Base-by-base conservation (phyloP, 2,888 invertebrate genomes). In the Oscheius onirici region DNA sequence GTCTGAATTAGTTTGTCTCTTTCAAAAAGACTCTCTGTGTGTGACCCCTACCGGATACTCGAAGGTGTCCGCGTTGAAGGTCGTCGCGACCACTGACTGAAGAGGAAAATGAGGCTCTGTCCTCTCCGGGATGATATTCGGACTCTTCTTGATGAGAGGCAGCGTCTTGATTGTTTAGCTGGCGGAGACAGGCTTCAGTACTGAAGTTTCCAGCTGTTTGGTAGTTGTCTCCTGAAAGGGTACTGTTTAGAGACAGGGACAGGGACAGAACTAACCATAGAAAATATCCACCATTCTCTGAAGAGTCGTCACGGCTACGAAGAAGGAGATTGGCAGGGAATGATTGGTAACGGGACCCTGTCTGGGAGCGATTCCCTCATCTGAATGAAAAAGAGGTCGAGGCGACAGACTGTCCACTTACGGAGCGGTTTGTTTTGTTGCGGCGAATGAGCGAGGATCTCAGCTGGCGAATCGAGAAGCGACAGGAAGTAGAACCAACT, bases 271-370 rank as follows among this genome's bases (percentile, higher is more conserved):
- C 58, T 6, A 43, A 82, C 85, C 86, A 71, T 83, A 83, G 76
- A 86, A 86, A 28, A 86, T 65, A 69, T 85, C 85, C 65, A 86
- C 76, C 79, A 86, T 80, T 61, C 82, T 73, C 54, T 80, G 80
- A 5, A 84, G 55, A n/a, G 83, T 80, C 1, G 78, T 74, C 0
- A 82, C 77, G 1, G 85, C 82, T 17, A 85, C 70, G 71, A 86
- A 86, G 72, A 86, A 86, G 6, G 81, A 83, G 8, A 86, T 76
- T 0, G 80, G 74, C 24, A 76, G 73, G 11, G 74, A 70, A 13
- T 75, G 28, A 24, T 22, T 44, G 51, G 51, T 10, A 43, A 57
- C 63, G 24, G 49, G 49, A 15, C 28, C 34, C 44, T 34, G 52
- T 5, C 43, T 41, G 17, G 55, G 44, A 17, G 6, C n/a, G 24